phyloP scores from a whole-genome alignment of 1,140 invertebrate species.

The Orius laevigatus region DNA sequence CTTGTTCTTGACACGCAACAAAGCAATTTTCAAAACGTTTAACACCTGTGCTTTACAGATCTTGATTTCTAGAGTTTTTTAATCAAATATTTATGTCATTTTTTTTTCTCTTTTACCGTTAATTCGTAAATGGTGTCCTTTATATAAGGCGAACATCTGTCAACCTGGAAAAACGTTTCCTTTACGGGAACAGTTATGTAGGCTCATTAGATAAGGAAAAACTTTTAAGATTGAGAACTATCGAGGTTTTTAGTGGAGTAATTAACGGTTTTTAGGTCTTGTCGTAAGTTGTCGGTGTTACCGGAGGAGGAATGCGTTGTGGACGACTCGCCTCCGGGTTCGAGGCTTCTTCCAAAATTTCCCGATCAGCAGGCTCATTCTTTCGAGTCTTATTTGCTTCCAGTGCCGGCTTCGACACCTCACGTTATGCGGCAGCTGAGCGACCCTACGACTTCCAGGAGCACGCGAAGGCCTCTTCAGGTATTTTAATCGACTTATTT shows the following conservation, averaged over 20 bases:
- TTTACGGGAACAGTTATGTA: too few species aligned
- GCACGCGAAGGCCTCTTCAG: constrained; percentile 15
- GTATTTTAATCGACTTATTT: neutral
- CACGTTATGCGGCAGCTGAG: constrained; percentile 15
- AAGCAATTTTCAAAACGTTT: too few species aligned
- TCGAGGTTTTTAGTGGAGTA: neutral
- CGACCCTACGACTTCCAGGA: constrained; percentile 16
- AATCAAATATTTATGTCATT: neutral
- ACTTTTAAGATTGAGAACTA: too few species aligned
- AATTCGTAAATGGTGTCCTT: too few species aligned
- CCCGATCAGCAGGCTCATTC: constrained; percentile 18
- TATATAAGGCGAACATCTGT: too few species aligned
- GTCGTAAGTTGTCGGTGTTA: constrained; percentile 18
- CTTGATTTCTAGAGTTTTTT: too few species aligned
- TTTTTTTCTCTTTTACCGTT: too few species aligned
- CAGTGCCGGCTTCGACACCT: neutral
- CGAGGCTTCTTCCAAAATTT: constrained; percentile 7
- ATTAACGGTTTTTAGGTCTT: constrained; percentile 13
- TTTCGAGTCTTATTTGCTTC: constrained; percentile 18
- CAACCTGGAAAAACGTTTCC: too few species aligned
- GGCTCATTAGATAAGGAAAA: too few species aligned
- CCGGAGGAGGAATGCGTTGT: constrained; percentile 17
- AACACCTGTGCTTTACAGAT: too few species aligned
- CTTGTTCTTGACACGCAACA: too few species aligned
- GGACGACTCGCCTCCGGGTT: constrained; percentile 14